Base-by-base conservation (phyloP, 1,140 invertebrate genomes). In the Drosophila orena region DNA sequence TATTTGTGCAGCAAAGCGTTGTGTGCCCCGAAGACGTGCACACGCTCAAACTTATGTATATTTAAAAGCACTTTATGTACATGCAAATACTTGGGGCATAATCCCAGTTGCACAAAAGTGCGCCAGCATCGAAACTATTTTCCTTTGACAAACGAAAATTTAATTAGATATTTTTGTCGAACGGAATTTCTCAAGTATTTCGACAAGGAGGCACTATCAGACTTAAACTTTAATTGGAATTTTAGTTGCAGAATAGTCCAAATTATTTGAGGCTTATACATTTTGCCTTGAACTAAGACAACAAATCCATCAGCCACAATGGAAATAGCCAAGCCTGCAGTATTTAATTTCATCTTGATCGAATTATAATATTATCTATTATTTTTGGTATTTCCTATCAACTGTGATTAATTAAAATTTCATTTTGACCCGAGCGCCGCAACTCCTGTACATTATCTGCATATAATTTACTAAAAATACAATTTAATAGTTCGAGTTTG, bases 61-160 rank as follows among this genome's bases (percentile, higher is more conserved):
- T 38, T 12, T 38, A 38, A 14, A 38, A 14, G 14, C 37, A 38
- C 14, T 38, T 38, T 38, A 37, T 22, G 27, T 34, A 27, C 15
- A 56, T 22, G 52, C 43, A 49, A 49, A 70, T 56, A 69, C 42
- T 70, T 56, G 12, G 56, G 50, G 35, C 65, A 56, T 46, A 70
- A 35, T 70, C 52, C 50, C 66, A 38, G 17, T 24, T 60, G 42
- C 17, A 43, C 59, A 20, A 69, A 55, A 55, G 52, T 66, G 46
- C 59, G 61, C 38, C 40, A 42, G 40, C 43, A 8, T 24, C 15
- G 57, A 47, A 77, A 77, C 61, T 77, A 77, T 77, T 77, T 77
- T n/a, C 47, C 74, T 77, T 77, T 77, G 73, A 77, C 62, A 69
- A 77, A 77, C 37, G 24, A 24, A 59, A 77, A 77, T 68, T 77